Percentiles rank a stretch among this genome's conserved stretches.
phyloP scores from a whole-genome alignment of 2,888 invertebrate genomes.

The Baccha elongata region DNA sequence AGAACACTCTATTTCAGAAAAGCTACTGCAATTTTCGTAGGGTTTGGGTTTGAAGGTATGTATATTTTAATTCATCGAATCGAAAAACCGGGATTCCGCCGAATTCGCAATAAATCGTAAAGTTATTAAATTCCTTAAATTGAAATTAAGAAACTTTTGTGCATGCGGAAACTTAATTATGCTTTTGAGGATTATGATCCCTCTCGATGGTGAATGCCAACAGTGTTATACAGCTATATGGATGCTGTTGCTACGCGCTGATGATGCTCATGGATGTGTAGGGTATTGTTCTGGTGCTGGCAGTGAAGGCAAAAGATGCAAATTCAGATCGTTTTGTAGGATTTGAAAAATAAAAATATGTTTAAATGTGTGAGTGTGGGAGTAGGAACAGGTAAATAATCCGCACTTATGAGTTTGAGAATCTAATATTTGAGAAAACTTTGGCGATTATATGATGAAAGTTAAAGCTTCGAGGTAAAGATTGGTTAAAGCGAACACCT shows the following conservation, averaged over 20 bases:
- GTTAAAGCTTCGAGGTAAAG: conserved; percentile 32
- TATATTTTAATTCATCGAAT: conserved; percentile 71
- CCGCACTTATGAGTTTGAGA: conserved; percentile 38
- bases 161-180: conserved; percentile 73
- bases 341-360: conserved; percentile 39
- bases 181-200: conserved; percentile 71
- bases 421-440: conserved; percentile 55
- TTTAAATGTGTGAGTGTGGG: not conserved
- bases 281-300: not conserved
- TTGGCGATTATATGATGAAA: conserved; percentile 53
- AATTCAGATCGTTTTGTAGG: conserved; percentile 38
- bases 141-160: conserved; percentile 74
- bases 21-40: not conserved
- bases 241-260: not conserved
- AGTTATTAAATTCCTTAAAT: conserved; percentile 73
- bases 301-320: conserved; percentile 30
- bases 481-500: conserved; percentile 24
- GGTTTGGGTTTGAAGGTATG: not conserved
- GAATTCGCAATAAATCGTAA: conserved; percentile 73
- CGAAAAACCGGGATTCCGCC: conserved; percentile 66
- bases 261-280: not conserved
- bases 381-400: conserved; percentile 23
- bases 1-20: conserved; percentile 22
- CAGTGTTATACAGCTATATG: not conserved
- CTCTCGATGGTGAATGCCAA: conserved; percentile 29